Percentiles rank a stretch among this genome's conserved stretches.
Conservation (phyloP, 2,888 invertebrate species). For the Spilosoma lubricipeda region DNA sequence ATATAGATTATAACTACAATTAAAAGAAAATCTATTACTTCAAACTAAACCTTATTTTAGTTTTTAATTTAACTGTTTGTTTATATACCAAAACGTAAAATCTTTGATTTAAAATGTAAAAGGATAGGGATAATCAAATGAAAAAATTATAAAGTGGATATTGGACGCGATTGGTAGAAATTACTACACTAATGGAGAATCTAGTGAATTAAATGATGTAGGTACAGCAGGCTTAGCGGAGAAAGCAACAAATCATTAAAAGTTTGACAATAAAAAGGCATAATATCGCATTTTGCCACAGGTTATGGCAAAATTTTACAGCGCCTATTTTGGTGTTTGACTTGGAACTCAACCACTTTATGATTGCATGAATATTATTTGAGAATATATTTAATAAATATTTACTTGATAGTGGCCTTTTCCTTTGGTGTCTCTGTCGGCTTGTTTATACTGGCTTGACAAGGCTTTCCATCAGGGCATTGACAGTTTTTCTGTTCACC, state of each 20-base stretch:
- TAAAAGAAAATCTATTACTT: background rate
- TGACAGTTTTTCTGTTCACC: conserved; percentile 5
- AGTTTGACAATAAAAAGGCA: no score
- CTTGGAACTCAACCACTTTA: no score
- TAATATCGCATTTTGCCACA: no score
- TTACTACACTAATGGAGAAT: background rate
- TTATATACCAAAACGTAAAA: background rate
- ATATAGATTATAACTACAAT: background rate
- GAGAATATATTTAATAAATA: background rate
- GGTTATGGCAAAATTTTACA: no score
- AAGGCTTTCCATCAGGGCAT: conserved; percentile 16
- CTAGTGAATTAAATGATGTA: background rate
- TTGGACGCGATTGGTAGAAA: background rate
- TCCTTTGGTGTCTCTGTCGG: conserved; percentile 12
- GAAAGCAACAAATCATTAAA: no score
- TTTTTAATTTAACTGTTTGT: no score
- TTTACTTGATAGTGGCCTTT: conserved; percentile 14
- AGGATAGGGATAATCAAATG: background rate
- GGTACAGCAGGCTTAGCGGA: background rate
- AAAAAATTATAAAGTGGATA: background rate
- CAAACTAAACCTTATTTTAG: background rate
- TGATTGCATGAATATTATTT: background rate
- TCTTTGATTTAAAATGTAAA: background rate
- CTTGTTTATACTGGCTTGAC: background rate
- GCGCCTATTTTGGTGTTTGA: no score